Conservation (phyloP, 2,113 vertebrate species). For the Cryptomyrus ogoouensis region DNA sequence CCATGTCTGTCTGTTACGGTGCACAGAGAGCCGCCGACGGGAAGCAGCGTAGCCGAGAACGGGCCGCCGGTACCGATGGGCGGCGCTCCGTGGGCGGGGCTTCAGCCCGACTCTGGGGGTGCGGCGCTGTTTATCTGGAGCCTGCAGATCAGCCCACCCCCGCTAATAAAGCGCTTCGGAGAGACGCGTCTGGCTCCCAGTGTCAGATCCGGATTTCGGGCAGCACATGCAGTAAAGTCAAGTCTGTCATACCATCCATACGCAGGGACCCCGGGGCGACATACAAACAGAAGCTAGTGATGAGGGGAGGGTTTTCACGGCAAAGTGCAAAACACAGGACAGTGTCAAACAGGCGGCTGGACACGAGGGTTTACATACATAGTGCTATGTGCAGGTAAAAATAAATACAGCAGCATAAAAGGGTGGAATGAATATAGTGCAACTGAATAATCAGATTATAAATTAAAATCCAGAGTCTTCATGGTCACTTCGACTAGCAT, state of each 20-base stretch:
- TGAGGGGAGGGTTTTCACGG: background rate
- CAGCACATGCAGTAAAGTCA: background rate
- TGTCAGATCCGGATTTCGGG: background rate
- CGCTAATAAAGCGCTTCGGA: background rate
- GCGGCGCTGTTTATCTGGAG: background rate
- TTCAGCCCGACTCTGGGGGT: background rate
- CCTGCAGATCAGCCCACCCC: background rate
- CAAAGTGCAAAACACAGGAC: background rate
- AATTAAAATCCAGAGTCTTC: background rate
- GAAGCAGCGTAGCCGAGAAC: background rate
- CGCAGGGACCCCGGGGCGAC: background rate
- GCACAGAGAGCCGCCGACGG: background rate
- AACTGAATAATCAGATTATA: background rate
- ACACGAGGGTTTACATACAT: background rate
- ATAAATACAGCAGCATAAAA: background rate
- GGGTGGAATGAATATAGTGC: background rate
- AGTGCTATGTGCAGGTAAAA: background rate
- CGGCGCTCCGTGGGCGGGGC: background rate
- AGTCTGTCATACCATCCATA: background rate
- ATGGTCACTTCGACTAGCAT: background rate
- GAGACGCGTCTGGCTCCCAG: background rate
- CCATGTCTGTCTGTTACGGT: slow-evolving; percentile 48
- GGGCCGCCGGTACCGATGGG: background rate
- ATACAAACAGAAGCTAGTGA: background rate
- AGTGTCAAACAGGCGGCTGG: background rate